phyloP scores from a whole-genome alignment of 2,113 vertebrate genomes.

The Lucifuga dentata region DNA sequence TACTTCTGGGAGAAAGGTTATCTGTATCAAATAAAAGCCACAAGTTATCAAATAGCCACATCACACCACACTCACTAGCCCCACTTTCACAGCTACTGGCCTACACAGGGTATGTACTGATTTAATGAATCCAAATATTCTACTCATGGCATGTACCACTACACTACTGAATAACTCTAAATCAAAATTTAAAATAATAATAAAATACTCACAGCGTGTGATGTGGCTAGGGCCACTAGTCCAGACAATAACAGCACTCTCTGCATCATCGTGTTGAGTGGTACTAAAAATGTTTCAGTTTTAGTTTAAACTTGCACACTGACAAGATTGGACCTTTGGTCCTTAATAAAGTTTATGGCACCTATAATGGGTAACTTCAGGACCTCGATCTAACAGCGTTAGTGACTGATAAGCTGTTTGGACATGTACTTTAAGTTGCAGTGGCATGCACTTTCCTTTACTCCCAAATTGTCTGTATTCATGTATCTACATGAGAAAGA shows the following conservation, averaged over 20 bases:
- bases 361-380: constrained; percentile 42
- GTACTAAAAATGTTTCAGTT: constrained; percentile 1
- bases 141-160: too few species aligned
- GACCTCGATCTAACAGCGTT: constrained; percentile 58
- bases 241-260: constrained; percentile 48
- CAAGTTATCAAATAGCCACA: neutral
- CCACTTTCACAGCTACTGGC: too few species aligned
- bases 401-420: constrained; percentile 24
- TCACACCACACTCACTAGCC: neutral
- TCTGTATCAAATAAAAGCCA: constrained; percentile 43
- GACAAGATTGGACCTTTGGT: constrained; percentile 47
- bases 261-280: constrained; percentile 39
- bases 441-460: too few species aligned
- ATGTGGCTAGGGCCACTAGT: constrained; percentile 46
- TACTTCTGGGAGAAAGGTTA: constrained; percentile 51
- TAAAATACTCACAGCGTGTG: constrained; percentile 65
- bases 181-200: too few species aligned
- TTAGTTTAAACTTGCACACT: constrained; percentile 29
- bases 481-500: too few species aligned
- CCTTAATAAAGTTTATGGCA: constrained; percentile 44
- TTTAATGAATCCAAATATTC: too few species aligned
- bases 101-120: too few species aligned
- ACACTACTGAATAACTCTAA: too few species aligned
- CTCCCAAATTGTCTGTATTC: too few species aligned
- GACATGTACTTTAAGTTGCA: too few species aligned